Conservation (phyloP, 2,888 invertebrate genomes). For the Aleiodes leptofemur region DNA sequence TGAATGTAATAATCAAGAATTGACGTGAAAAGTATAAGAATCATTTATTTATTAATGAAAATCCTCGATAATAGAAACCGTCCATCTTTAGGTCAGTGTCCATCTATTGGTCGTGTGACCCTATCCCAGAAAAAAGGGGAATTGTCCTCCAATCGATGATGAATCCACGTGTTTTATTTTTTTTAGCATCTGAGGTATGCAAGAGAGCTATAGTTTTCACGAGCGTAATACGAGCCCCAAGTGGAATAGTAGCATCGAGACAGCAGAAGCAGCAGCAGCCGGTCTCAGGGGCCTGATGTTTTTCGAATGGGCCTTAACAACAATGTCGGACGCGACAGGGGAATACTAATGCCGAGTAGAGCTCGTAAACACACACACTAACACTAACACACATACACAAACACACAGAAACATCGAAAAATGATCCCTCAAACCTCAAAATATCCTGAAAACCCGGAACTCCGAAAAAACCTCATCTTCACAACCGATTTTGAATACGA, state of each 20-base stretch:
- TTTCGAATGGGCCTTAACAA: conserved; percentile 65
- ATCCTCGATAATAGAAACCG: too few relatives aligned
- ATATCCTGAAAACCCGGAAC: conserved; percentile 6
- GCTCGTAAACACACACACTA: conserved; percentile 30
- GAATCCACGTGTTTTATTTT: not conserved
- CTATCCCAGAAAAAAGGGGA: too few relatives aligned
- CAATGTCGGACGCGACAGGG: conserved; percentile 64
- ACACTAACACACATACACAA: too few relatives aligned
- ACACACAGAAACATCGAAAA: not conserved
- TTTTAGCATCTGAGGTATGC: too few relatives aligned
- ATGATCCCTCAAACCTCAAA: not conserved
- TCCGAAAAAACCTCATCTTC: not conserved
- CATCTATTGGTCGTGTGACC: too few relatives aligned
- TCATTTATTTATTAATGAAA: too few relatives aligned
- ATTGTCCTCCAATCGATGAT: not conserved
- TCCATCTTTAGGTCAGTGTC: too few relatives aligned
- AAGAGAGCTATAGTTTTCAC: too few relatives aligned
- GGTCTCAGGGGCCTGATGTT: conserved; percentile 63
- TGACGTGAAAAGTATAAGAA: too few relatives aligned
- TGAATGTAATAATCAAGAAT: too few relatives aligned
- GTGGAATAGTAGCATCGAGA: too few relatives aligned
- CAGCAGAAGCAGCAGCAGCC: conserved; percentile 43
- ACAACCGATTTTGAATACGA: not conserved
- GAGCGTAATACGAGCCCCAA: too few relatives aligned
- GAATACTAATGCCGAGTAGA: conserved; percentile 66